phyloP scores from a whole-genome alignment of 1,140 invertebrate species.

The Achroia grisella region DNA sequence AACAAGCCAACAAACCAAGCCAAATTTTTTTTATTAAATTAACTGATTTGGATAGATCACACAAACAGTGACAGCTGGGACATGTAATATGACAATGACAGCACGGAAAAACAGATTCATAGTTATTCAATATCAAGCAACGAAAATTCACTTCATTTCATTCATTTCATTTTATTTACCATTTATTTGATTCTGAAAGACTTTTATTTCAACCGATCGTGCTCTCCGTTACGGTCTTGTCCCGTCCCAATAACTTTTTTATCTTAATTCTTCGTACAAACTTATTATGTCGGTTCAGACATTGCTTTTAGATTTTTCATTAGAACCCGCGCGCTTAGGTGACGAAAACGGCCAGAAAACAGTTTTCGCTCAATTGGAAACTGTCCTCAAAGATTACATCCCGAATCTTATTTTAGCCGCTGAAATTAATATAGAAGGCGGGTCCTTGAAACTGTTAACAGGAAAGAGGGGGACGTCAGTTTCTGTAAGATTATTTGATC shows the following conservation, averaged over 20 bases:
- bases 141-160: too few species aligned
- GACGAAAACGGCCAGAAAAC: slow-evolving; percentile 79
- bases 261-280: slow-evolving; percentile 3
- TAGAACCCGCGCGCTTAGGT: slow-evolving; percentile 79
- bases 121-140: too few species aligned
- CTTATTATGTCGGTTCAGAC: slow-evolving; percentile 85
- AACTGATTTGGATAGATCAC: too few species aligned
- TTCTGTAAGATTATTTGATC: slow-evolving; percentile 81
- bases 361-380: slow-evolving; percentile 78
- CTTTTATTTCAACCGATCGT: too few species aligned
- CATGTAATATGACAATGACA: too few species aligned
- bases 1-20: too few species aligned
- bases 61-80: too few species aligned
- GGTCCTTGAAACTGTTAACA: slow-evolving; percentile 79
- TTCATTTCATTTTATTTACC: too few species aligned
- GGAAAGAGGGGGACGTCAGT: slow-evolving; percentile 80
- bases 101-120: too few species aligned
- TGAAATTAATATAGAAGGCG: slow-evolving; percentile 77
- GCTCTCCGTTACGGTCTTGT: too few species aligned
- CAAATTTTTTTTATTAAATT: too few species aligned
- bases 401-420: slow-evolving; percentile 78
- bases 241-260: slow-evolving; percentile 25
- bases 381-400: slow-evolving; percentile 80
- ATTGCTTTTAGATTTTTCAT: slow-evolving; percentile 85
- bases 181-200: too few species aligned